These are phyloP conservation scores for Ibycter americanus DNA, from an alignment of 2,797 vertebrate genomes.

Conservation along the genomic window DNA sequence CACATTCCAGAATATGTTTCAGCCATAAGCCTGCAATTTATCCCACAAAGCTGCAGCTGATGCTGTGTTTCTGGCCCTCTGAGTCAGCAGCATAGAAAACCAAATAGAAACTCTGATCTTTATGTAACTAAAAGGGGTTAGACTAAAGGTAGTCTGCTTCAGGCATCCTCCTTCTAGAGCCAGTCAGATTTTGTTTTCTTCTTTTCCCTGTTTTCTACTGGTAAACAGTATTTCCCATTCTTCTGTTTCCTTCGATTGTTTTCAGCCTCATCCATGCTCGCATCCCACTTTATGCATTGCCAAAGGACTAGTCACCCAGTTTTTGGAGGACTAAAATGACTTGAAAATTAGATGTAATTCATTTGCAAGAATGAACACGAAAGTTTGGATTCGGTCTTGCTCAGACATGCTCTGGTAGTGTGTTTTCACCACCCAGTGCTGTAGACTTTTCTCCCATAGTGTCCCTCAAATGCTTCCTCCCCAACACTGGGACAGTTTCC, in stretches of 20 bases:
- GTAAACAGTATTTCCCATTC: not conserved
- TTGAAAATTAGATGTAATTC: not conserved
- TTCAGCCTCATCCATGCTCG: not conserved
- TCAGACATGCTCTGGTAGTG: not conserved
- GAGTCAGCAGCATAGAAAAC: not conserved
- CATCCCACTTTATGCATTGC: not conserved
- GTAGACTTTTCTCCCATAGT: not conserved
- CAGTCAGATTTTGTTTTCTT: not conserved
- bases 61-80: not conserved
- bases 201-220: not conserved
- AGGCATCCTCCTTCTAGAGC: not conserved
- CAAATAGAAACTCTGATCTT: not conserved
- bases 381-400: not conserved
- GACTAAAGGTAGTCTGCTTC: not conserved
- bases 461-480: not conserved
- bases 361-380: fast-evolving
- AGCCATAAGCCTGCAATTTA: not conserved
- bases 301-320: not conserved
- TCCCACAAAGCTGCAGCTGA: not conserved
- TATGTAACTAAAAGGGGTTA: not conserved
- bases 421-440: not conserved
- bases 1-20: not conserved
- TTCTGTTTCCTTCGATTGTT: not conserved
- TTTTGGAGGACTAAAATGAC: not conserved
- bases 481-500: fast-evolving